Evolutionary conservation across 2,888 invertebrate genomes (phyloP).

Genomic region (Drosophila nr. perissopoda): DNA sequence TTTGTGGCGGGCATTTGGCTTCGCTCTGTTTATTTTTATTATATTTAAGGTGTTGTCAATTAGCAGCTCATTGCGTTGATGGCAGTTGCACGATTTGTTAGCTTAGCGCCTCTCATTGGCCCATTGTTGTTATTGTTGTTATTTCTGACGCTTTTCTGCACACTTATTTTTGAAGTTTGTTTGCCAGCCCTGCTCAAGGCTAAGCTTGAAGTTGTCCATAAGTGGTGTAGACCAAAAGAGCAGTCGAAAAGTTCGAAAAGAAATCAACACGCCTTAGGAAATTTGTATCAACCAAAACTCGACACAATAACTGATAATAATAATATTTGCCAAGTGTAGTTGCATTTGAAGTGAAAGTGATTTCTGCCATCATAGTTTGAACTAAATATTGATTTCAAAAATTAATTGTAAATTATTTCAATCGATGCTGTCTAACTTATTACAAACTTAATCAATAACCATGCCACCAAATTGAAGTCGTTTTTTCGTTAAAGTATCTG

Average conservation of each 20-base stretch:
- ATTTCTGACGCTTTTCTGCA: slow-evolving; percentile 36
- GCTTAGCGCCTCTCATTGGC: slow-evolving; percentile 35
- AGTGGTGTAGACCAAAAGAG: slow-evolving; percentile 45
- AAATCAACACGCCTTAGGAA: no score
- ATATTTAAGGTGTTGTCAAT: slow-evolving; percentile 74
- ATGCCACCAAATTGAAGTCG: neutral
- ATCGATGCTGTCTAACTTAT: neutral
- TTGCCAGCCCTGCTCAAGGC: slow-evolving; percentile 30
- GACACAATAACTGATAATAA: neutral
- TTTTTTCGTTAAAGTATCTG: neutral
- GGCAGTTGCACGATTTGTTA: slow-evolving; percentile 60
- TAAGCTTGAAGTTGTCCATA: slow-evolving; percentile 40
- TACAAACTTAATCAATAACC: neutral
- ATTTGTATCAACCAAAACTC: neutral
- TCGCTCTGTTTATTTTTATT: slow-evolving; percentile 53
- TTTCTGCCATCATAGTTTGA: neutral
- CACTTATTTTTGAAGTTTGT: slow-evolving; percentile 16
- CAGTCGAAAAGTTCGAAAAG: neutral
- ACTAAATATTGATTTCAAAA: neutral
- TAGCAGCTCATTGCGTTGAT: slow-evolving; percentile 67
- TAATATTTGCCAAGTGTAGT: neutral
- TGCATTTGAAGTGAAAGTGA: neutral
- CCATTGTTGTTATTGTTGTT: slow-evolving; percentile 13
- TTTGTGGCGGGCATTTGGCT: slow-evolving; percentile 68
- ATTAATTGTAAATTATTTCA: neutral